These are phyloP conservation scores for Heterotilapia buettikoferi DNA, from an alignment of 2,113 vertebrate species.

Conservation along the genomic window DNA sequence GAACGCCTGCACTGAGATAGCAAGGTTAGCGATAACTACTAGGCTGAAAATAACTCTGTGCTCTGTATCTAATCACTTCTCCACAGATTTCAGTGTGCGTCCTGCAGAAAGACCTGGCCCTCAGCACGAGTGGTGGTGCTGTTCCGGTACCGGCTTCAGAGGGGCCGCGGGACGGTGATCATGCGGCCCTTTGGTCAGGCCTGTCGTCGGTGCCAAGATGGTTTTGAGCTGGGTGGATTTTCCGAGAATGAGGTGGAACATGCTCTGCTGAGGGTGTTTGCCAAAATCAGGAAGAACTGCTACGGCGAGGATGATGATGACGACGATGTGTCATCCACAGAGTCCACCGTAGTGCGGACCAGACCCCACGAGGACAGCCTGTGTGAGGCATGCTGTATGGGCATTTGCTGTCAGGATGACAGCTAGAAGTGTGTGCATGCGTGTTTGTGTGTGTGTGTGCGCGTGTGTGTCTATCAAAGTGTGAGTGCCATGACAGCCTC, in stretches of 20 bases:
- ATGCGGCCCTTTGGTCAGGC: slow-evolving; percentile 57
- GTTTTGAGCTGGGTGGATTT: slow-evolving; percentile 33
- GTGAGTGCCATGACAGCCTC: neutral
- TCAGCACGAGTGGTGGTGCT: slow-evolving; percentile 45
- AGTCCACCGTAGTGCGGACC: neutral
- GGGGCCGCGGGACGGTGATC: slow-evolving; percentile 31
- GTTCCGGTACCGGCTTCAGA: slow-evolving; percentile 51
- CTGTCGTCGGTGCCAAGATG: slow-evolving; percentile 14
- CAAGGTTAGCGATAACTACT: neutral
- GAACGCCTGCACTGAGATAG: neutral
- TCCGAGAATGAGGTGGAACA: neutral
- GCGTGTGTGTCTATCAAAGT: neutral
- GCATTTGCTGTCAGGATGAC: slow-evolving; percentile 8
- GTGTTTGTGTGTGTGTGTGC: neutral
- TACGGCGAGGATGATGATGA: neutral
- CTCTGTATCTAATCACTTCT: neutral
- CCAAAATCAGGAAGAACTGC: slow-evolving; percentile 57
- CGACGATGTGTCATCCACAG: accelerated
- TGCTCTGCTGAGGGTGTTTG: neutral
- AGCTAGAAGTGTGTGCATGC: neutral
- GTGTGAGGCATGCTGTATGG: slow-evolving; percentile 21
- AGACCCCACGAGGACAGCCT: slow-evolving; percentile 29
- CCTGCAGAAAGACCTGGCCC: slow-evolving; percentile 35
- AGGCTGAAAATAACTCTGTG: neutral
- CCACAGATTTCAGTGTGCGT: slow-evolving; percentile 37